These are phyloP conservation scores for Acropora yongei DNA, from an alignment of 64 coral and sea anemone genomes.

Conservation along the genomic window DNA sequence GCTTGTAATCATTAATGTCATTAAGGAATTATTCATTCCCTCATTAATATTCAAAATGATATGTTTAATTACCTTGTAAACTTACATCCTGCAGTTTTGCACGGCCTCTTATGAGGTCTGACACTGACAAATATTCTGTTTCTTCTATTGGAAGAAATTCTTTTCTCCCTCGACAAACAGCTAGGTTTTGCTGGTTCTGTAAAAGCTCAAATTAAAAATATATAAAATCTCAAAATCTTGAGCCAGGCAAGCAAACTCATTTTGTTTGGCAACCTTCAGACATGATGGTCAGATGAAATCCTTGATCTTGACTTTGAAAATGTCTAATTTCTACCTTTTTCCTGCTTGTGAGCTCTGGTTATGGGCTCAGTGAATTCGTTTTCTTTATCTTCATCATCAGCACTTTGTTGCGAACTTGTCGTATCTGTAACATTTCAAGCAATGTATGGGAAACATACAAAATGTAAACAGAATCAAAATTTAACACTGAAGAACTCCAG, in stretches of 20 bases:
- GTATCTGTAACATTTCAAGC: not conserved
- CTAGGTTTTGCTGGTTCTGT: slow-evolving; percentile 29
- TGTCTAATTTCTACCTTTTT: not conserved
- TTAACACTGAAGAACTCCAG: too few relatives aligned
- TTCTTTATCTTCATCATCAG: slow-evolving; percentile 34
- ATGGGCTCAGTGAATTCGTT: not conserved
- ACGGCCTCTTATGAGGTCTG: slow-evolving; percentile 81
- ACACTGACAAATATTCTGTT: slow-evolving; percentile 84
- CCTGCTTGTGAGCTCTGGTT: not conserved
- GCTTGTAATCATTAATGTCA: too few relatives aligned
- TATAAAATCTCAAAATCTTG: too few relatives aligned
- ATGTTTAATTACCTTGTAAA: too few relatives aligned
- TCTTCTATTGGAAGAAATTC: slow-evolving; percentile 78
- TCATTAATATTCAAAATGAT: too few relatives aligned
- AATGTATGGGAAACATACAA: too few relatives aligned
- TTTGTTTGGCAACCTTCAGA: not conserved
- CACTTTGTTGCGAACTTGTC: slow-evolving; percentile 20
- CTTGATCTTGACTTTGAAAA: not conserved
- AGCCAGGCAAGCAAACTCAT: not conserved
- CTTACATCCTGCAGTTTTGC: slow-evolving; percentile 86
- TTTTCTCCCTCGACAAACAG: slow-evolving; percentile 21
- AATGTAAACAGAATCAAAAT: too few relatives aligned
- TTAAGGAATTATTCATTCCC: too few relatives aligned
- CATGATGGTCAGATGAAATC: too few relatives aligned
- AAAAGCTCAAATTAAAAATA: too few relatives aligned